Evolutionary conservation across 2,888 invertebrate species (phyloP).

Genomic region (Himalopsyche japonica): DNA sequence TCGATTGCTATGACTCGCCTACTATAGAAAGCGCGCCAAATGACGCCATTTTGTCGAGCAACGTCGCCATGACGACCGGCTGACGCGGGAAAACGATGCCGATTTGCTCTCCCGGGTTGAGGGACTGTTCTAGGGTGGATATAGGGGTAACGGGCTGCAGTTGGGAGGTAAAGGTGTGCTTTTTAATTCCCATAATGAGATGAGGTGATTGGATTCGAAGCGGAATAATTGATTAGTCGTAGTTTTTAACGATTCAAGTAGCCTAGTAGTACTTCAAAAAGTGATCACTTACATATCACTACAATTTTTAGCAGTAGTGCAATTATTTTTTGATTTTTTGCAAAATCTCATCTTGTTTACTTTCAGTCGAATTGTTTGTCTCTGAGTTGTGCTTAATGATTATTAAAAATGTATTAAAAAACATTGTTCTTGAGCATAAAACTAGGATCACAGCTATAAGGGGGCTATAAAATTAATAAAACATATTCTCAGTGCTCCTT

Average conservation of each 20-base stretch:
- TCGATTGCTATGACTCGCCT: slow-evolving; percentile 17
- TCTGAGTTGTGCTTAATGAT: no score
- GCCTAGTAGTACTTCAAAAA: no score
- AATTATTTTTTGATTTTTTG: no score
- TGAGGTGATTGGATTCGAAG: background rate
- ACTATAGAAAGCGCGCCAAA: slow-evolving; percentile 36
- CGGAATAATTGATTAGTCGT: background rate
- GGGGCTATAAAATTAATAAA: no score
- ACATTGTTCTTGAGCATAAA: no score
- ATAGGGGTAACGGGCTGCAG: background rate
- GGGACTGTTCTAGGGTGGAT: background rate
- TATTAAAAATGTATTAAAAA: no score
- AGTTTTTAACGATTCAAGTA: background rate
- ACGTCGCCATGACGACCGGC: slow-evolving; percentile 36
- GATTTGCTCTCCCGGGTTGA: slow-evolving; percentile 4
- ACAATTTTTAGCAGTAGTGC: no score
- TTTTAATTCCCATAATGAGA: background rate
- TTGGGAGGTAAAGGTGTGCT: background rate
- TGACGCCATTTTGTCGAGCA: slow-evolving; percentile 18
- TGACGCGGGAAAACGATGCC: slow-evolving; percentile 29
- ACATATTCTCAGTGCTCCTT: no score
- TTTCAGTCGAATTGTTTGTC: no score
- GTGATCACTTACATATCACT: no score
- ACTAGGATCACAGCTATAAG: no score
- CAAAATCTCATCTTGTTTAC: no score